Percentiles rank a stretch among this genome's conserved stretches.
Conservation (phyloP, 2,797 vertebrate species). For the Choloepus didactylus region DNA sequence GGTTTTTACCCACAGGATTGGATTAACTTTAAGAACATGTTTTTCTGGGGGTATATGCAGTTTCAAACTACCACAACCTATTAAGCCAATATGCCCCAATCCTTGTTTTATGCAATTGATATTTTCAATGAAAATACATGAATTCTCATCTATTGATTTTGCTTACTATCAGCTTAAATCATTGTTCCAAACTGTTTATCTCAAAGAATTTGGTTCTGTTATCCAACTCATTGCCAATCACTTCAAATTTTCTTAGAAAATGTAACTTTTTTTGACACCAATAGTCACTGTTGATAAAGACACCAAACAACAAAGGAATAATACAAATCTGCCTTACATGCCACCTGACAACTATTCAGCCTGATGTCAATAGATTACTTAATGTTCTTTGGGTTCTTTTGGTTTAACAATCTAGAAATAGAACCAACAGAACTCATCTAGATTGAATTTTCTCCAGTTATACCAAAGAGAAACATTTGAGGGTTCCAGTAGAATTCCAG, state of each 20-base stretch:
- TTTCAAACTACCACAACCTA: background rate
- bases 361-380: background rate
- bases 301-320: background rate
- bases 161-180: background rate
- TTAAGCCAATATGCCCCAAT: background rate
- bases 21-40: too few species aligned
- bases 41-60: too few species aligned
- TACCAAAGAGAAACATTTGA: background rate
- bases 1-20: too few species aligned
- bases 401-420: background rate
- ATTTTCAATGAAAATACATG: background rate
- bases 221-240: background rate
- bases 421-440: background rate
- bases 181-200: background rate
- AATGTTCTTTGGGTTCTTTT: background rate
- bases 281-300: background rate
- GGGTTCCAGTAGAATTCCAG: conserved; percentile 22
- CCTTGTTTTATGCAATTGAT: background rate
- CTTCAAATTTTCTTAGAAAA: background rate
- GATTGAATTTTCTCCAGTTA: background rate
- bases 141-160: conserved; percentile 1
- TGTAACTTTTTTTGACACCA: conserved; percentile 23
- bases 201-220: conserved; percentile 1
- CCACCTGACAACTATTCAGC: background rate
- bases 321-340: background rate